Base-by-base conservation (phyloP, 2,797 vertebrate species). In the Platalea minor region DNA sequence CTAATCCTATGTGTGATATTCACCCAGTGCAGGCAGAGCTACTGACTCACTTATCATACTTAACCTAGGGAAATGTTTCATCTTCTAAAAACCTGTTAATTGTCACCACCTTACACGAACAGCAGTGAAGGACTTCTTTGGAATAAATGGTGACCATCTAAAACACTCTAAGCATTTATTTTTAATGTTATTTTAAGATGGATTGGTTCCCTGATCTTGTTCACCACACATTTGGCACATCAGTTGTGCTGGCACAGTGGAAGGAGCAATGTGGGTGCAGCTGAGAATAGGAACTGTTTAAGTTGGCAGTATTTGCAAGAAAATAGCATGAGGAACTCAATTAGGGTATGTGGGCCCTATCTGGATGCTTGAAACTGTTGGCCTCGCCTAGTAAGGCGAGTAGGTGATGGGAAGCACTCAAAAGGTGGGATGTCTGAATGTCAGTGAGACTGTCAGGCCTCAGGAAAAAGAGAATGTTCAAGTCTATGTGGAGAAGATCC, bases 101-200 rank as follows among this genome's bases (percentile, higher is more conserved):
- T 88, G 31, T 41, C 28, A 43, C 51, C 35, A 33, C 13, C 3
- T 64, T 23, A 7, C 0, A 0, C 33, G 26, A 35, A 15, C 25
- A 60, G 56, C 29, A 68, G 53, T 11, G 35, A 74, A 54, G 28
- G 68, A 33, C 7, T 73, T 14, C 23, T 51, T 53, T 76, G 50
- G 59, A 73, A 82, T 5, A 57, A 85, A 17, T 31, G 76, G 33
- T 65, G 46, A 14, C 43, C 17, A 28, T 54, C 24, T 88, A 50
- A 70, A 80, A n/a, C 15, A 37, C 33, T 51, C 37, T 51, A 17
- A 81, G 9, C 17, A 12, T 33, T 78, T 87, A 79, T 68, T 76
- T 73, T 50, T 35, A 31, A 7, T 10, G 9, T 39, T 61, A 14
- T 75, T 83, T 45, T 10, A 31, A 56, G 48, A 31, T 21, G 18